phyloP scores from a whole-genome alignment of 2,888 invertebrate genomes.

The Diadegma fenestrale region DNA sequence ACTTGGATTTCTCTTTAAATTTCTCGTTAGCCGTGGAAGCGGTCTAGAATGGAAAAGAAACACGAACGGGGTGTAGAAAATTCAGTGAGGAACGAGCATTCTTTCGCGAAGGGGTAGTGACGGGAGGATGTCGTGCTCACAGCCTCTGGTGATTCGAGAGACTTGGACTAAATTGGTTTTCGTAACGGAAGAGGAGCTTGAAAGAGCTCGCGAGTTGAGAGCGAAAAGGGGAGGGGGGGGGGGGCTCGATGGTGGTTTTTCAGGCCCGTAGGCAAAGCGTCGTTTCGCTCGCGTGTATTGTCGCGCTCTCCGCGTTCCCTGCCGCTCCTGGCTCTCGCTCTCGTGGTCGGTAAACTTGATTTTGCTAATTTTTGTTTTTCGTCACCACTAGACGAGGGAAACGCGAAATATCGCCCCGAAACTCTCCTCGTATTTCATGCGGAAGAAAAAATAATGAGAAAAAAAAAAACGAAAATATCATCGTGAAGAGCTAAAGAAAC shows the following conservation, averaged over 20 bases:
- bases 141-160: conserved; percentile 59
- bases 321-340: not conserved
- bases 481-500: conserved; percentile 34
- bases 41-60: conserved; percentile 34
- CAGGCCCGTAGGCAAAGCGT: conserved; percentile 50
- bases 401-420: conserved; percentile 16
- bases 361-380: conserved; percentile 6
- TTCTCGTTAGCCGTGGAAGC: conserved; percentile 59
- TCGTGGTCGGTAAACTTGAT: conserved; percentile 27
- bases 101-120: conserved; percentile 16
- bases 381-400: conserved; percentile 20
- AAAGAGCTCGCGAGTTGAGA: conserved; percentile 39
- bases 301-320: too few species aligned
- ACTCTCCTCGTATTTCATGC: conserved; percentile 22
- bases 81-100: conserved; percentile 6
- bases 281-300: conserved; percentile 50
- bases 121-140: conserved; percentile 19
- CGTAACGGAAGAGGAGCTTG: conserved; percentile 73
- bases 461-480: not conserved
- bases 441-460: conserved; percentile 54
- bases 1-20: conserved; percentile 51
- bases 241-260: conserved; percentile 18
- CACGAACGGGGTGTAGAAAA: conserved; percentile 35
- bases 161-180: conserved; percentile 75
- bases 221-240: too few species aligned